Conservation (phyloP, 1,140 invertebrate genomes). For the Ceratosolen solmsi region DNA sequence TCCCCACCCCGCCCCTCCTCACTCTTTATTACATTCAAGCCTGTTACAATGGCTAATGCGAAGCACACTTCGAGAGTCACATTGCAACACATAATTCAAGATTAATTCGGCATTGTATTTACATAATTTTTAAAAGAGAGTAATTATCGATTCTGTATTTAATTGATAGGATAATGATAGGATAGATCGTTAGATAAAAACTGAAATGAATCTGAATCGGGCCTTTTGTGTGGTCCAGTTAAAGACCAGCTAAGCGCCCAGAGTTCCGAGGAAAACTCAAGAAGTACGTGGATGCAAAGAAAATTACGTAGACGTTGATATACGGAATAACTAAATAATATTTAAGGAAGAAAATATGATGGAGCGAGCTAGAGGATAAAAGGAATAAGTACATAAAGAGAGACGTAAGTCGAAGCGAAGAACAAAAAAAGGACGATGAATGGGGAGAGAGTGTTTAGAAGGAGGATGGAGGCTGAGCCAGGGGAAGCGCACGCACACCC, state of each 20-base stretch:
- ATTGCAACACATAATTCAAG: neutral
- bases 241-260: no score
- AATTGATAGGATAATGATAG: neutral
- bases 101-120: neutral
- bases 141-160: neutral
- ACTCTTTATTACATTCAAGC: neutral
- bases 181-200: neutral
- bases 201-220: neutral
- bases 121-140: neutral
- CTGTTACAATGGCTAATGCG: neutral
- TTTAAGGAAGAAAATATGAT: constrained; percentile 38
- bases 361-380: constrained; percentile 26
- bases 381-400: neutral
- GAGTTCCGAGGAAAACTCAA: no score
- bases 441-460: constrained; percentile 13
- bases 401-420: neutral
- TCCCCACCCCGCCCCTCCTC: neutral
- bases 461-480: no score
- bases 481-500: neutral
- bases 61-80: neutral
- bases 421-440: neutral
- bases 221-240: neutral
- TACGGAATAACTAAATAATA: constrained; percentile 17
- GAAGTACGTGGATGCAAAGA: no score
- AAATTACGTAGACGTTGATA: neutral